Percentiles rank a stretch among this genome's conserved stretches.
Conservation (phyloP, 37 sponge, comb jelly and placozoan genomes). For the Spongia lamella region DNA sequence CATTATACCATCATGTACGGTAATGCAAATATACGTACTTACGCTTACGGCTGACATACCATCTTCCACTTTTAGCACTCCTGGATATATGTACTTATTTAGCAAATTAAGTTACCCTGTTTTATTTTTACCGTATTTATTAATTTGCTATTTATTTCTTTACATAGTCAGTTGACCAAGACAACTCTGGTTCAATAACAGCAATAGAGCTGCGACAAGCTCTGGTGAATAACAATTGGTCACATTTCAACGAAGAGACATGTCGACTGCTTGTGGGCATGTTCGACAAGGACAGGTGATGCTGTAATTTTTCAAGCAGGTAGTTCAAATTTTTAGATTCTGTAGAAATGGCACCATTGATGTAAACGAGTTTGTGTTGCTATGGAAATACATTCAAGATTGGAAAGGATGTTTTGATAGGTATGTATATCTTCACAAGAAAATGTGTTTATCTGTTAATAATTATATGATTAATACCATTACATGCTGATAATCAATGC, state of each 20-base stretch:
- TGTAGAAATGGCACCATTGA: slow-evolving; percentile 87
- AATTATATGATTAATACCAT: too few species aligned
- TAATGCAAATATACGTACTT: background rate
- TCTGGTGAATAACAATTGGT: slow-evolving; percentile 88
- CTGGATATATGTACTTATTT: background rate
- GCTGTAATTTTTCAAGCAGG: background rate
- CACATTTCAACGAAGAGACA: slow-evolving; percentile 87
- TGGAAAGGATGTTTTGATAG: slow-evolving; percentile 90
- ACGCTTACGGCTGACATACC: background rate
- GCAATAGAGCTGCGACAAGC: slow-evolving; percentile 80
- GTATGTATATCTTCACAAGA: slow-evolving; percentile 31
- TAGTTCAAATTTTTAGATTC: background rate
- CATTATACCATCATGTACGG: too few species aligned
- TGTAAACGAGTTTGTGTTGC: slow-evolving; percentile 78
- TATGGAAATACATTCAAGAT: slow-evolving; percentile 92
- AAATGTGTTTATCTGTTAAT: too few species aligned
- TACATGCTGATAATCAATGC: too few species aligned
- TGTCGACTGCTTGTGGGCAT: slow-evolving; percentile 88
- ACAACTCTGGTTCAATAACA: slow-evolving; percentile 73
- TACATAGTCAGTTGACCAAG: slow-evolving; percentile 75
- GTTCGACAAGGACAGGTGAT: slow-evolving; percentile 85
- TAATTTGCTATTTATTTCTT: background rate
- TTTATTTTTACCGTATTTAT: background rate
- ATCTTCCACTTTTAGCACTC: background rate
- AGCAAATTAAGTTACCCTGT: too few species aligned